A percentile compares a stretch with the other conserved stretches of the same genome.
Conservation (phyloP, 2,888 invertebrate genomes). For the Diarsia rubi region DNA sequence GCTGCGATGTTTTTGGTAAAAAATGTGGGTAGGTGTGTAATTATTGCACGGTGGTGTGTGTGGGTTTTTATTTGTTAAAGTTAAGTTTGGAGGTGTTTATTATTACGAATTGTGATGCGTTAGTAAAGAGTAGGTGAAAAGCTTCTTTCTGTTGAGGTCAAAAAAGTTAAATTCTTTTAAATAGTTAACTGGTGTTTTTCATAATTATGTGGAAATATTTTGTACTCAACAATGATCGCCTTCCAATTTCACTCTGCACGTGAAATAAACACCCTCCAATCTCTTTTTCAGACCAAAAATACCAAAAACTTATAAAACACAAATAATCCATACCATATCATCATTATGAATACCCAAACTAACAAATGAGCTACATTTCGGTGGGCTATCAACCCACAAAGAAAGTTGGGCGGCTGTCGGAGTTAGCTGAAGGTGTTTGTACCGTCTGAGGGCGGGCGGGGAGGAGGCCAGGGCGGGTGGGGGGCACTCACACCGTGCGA, state of each 20-base stretch:
- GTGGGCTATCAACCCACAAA: conserved; percentile 83
- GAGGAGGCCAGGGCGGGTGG: conserved; percentile 68
- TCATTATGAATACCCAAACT: conserved; percentile 67
- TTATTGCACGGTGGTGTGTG: conserved; percentile 9
- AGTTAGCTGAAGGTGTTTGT: conserved; percentile 86
- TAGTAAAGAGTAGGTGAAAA: background rate
- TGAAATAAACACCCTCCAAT: background rate
- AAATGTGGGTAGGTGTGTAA: conserved; percentile 14
- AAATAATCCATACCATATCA: conserved; percentile 14
- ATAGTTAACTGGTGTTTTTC: background rate
- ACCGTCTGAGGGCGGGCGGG: conserved; percentile 77
- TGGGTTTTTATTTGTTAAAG: background rate
- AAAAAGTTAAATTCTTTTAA: background rate
- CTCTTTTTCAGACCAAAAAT: background rate
- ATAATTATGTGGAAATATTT: background rate
- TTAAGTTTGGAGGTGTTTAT: too few species aligned
- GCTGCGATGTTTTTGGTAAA: conserved; percentile 42
- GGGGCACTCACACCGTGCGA: conserved; percentile 79
- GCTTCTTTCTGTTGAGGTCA: too few species aligned
- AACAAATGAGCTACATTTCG: conserved; percentile 76
- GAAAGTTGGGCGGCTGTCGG: conserved; percentile 84
- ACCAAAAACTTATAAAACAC: background rate
- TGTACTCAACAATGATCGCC: background rate
- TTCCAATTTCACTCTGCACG: background rate
- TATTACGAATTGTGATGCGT: background rate